Conservation (phyloP, 2,797 vertebrate genomes). For the Lophius americanus region DNA sequence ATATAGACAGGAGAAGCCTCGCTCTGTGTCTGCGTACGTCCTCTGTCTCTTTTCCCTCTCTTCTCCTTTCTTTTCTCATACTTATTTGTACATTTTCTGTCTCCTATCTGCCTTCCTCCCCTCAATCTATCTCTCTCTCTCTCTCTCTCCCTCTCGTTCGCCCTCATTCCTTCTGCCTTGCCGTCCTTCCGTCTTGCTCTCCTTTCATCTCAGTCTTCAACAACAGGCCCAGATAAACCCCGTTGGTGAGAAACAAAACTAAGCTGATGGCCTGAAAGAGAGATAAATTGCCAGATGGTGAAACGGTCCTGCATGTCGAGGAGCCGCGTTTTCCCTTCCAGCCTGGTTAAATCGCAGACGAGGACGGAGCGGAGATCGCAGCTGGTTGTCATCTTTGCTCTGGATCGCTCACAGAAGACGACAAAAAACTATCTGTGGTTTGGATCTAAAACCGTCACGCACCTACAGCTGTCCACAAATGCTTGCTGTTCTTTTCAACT, state of each 20-base stretch:
- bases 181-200: constrained; percentile 13
- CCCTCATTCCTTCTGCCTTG: background rate
- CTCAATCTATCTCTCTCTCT: background rate
- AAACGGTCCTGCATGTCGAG: constrained; percentile 17
- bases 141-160: background rate
- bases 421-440: no score
- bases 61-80: background rate
- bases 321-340: constrained; percentile 22
- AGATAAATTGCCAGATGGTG: constrained; percentile 58
- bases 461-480: no score
- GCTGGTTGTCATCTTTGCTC: constrained; percentile 44
- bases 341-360: constrained; percentile 29
- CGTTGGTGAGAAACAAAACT: constrained; percentile 27
- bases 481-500: no score
- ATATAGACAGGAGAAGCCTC: constrained; percentile 18
- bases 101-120: background rate
- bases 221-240: constrained; percentile 29
- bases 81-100: constrained; percentile 7
- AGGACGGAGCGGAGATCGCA: constrained; percentile 50
- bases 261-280: constrained; percentile 25
- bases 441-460: no score
- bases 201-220: constrained; percentile 46
- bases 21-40: constrained; percentile 17
- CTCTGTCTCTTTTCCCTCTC: constrained; percentile 9
- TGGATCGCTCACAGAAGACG: background rate